Evolutionary conservation across 2,113 vertebrate genomes (phyloP), one percentile per base, ranked within the genome.

Genomic region (Lampris incognitus): DNA sequence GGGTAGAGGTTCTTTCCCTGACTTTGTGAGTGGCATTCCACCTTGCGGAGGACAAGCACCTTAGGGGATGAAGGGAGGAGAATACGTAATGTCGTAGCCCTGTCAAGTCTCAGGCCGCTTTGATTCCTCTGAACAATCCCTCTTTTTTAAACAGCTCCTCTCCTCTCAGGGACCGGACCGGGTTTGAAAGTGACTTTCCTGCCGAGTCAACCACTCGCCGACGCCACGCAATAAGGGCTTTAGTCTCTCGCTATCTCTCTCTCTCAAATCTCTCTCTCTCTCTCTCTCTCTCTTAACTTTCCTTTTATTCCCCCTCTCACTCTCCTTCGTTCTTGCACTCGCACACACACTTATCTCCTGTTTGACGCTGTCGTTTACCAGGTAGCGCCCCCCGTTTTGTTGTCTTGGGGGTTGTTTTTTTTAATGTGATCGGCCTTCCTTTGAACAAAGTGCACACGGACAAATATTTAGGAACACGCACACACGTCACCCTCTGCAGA

Each of bases 161-260:
- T 62, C 41, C 41, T 72, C 90, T 78, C 88, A 83, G 85, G 83
- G 86, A 82, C 79, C 60, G 55, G 67, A 69, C 39, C n/a, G 57
- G 6, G 2, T 89, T 87, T 90, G 82, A 92, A 90, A 92, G 89
- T 89, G 79, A 92, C 90, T 92, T 91, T 91, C 75, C 76, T 82
- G 79, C 76, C 78, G 81, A 89, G 74, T 78, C 77, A 79, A 73
- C 55, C 55, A 7, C 24, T 57, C 24, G 55, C 55, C 24, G 37
- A 57, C 24, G 24, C 55, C 8, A 10, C 10, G 11, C 51, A 13
- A 54, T 54, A 11, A 69, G 42, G n/a, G 39, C 57, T 74, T 50
- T 9, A 8, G 48, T 58, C 68, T 71, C 57, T n/a, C 63, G 61
- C 71, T 78, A 39, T 61, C 38, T 61, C 38, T 42, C 59, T 61